Conservation (phyloP, 2,888 invertebrate species). For the Orthonychiurus folsomi region DNA sequence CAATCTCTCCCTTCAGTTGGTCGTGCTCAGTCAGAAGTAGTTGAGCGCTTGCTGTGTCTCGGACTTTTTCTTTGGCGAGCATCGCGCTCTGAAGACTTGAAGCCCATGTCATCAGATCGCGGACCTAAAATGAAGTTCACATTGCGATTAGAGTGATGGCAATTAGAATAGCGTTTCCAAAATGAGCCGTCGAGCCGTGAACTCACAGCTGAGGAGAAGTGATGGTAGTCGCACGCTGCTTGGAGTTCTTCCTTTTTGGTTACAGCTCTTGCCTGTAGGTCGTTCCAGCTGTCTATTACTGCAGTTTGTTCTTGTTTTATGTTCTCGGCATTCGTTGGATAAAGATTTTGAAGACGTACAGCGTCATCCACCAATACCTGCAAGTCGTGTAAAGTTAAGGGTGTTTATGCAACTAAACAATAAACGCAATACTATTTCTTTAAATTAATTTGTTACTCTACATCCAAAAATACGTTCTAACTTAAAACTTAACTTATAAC, state of each 20-base stretch:
- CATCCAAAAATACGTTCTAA: neutral
- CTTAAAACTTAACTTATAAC: neutral
- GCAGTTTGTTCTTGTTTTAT: slow-evolving; percentile 78
- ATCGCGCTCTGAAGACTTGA: slow-evolving; percentile 65
- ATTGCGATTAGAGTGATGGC: slow-evolving; percentile 6
- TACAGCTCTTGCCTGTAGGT: slow-evolving; percentile 71
- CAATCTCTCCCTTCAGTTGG: slow-evolving; percentile 72
- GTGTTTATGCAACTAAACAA: neutral
- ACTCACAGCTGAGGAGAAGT: slow-evolving; percentile 69
- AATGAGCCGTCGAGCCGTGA: neutral
- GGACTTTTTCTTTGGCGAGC: slow-evolving; percentile 68
- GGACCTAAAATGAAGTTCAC: slow-evolving; percentile 48
- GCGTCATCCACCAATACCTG: slow-evolving; percentile 89
- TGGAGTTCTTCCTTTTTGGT: slow-evolving; percentile 69
- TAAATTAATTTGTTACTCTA: slow-evolving; percentile 7
- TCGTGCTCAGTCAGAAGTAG: slow-evolving; percentile 73
- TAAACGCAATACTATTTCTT: too few relatives aligned
- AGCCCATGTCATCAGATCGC: slow-evolving; percentile 85
- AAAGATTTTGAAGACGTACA: slow-evolving; percentile 70
- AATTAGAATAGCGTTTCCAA: slow-evolving; percentile 3
- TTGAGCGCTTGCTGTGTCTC: slow-evolving; percentile 73
- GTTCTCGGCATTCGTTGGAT: slow-evolving; percentile 84
- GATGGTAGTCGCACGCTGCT: slow-evolving; percentile 79
- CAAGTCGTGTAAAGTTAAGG: too few relatives aligned
- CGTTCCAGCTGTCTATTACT: slow-evolving; percentile 78